Evolutionary conservation across 2,888 invertebrate species (phyloP).

Genomic region (Oscheius sp.): DNA sequence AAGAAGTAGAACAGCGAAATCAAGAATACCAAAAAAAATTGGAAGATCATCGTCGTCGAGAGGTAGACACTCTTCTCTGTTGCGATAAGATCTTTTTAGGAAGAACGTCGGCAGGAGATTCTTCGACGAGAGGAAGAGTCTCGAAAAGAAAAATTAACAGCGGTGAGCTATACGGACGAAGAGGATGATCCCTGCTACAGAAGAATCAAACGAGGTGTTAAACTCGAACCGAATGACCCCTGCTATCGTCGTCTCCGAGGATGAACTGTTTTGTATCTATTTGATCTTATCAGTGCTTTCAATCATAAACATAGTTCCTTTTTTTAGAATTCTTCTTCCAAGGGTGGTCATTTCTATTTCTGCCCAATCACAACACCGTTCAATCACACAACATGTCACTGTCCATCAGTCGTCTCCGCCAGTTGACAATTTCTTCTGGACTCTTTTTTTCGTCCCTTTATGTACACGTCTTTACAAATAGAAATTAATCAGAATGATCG

Average conservation of each 20-base stretch:
- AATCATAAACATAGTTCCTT: neutral
- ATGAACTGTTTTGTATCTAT: too few relatives aligned
- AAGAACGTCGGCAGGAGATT: conserved; percentile 21
- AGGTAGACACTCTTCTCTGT: neutral
- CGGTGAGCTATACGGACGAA: conserved; percentile 9
- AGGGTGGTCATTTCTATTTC: too few relatives aligned
- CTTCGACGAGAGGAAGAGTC: conserved; percentile 15
- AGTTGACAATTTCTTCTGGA: too few relatives aligned
- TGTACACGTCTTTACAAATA: too few relatives aligned
- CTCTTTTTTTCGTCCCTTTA: too few relatives aligned
- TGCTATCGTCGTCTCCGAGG: conserved; percentile 24
- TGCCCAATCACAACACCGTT: too few relatives aligned
- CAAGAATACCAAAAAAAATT: conserved; percentile 8
- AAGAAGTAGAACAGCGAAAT: conserved; percentile 7
- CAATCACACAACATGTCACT: too few relatives aligned
- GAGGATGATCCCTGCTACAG: conserved; percentile 26
- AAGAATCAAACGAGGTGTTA: conserved; percentile 20
- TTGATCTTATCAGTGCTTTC: too few relatives aligned
- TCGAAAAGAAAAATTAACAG: neutral
- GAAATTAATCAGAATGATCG: conserved; percentile 5
- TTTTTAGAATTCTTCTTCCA: too few relatives aligned
- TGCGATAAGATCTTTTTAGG: neutral
- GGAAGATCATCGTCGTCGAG: conserved; percentile 19
- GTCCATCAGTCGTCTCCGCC: too few relatives aligned
- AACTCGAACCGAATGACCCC: conserved; percentile 9